phyloP scores from a whole-genome alignment of 2,888 invertebrate species.

The Mactromeris polynyma region DNA sequence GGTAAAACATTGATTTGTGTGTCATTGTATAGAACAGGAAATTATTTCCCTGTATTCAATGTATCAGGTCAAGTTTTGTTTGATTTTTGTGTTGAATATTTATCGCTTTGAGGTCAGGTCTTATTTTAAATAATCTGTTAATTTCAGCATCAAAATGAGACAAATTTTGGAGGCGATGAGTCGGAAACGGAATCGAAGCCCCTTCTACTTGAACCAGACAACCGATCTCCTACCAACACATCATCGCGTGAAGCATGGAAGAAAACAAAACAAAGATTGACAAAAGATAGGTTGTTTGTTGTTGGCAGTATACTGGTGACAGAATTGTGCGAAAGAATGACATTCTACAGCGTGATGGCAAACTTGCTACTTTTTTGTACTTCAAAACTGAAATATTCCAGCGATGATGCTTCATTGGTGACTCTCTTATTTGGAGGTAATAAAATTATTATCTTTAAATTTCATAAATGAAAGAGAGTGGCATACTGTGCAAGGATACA shows the following conservation, averaged over 20 bases:
- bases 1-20: no score
- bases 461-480: neutral
- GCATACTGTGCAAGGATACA: no score
- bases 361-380: conserved; percentile 83
- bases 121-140: neutral
- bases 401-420: conserved; percentile 78
- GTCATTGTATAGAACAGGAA: no score
- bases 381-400: conserved; percentile 72
- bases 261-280: conserved; percentile 31
- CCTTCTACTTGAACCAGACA: neutral
- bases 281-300: conserved; percentile 63
- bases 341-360: conserved; percentile 82
- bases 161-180: neutral
- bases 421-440: conserved; percentile 81
- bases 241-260: neutral
- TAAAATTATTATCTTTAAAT: neutral
- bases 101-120: no score
- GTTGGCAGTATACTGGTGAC: conserved; percentile 77
- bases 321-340: conserved; percentile 83
- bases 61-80: no score
- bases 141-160: conserved; percentile 6
- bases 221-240: neutral
- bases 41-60: no score
- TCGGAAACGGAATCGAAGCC: neutral
- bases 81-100: no score